These are phyloP conservation scores for Sycophila texana DNA, from an alignment of 2,888 invertebrate genomes.

Conservation along the genomic window DNA sequence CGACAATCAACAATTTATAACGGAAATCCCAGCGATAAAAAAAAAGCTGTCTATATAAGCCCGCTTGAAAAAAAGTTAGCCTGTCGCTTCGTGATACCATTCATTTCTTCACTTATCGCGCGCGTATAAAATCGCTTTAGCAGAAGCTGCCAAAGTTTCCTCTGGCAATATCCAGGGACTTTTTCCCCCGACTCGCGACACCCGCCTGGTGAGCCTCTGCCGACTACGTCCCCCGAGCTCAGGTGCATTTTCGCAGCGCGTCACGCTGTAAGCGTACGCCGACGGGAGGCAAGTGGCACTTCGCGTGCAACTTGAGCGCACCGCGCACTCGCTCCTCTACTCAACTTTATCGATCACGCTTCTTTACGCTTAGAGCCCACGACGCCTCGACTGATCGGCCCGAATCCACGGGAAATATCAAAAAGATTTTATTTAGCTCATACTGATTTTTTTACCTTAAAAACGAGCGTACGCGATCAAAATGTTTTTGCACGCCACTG, in stretches of 20 bases:
- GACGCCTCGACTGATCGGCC: not conserved
- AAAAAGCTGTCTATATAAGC: too few relatives aligned
- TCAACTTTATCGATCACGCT: constrained; percentile 42
- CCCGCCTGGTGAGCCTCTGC: not conserved
- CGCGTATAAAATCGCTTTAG: too few relatives aligned
- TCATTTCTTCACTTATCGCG: too few relatives aligned
- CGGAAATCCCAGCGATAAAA: too few relatives aligned
- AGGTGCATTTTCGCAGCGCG: constrained; percentile 50
- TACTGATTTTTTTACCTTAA: too few relatives aligned
- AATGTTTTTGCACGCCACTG: too few relatives aligned
- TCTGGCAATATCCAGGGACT: constrained; percentile 8
- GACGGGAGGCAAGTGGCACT: constrained; percentile 47
- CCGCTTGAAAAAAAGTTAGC: too few relatives aligned
- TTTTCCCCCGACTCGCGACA: not conserved
- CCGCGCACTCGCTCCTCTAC: not conserved
- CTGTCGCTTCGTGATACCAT: too few relatives aligned
- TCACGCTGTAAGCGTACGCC: constrained; percentile 31
- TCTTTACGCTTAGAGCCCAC: not conserved
- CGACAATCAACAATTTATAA: too few relatives aligned
- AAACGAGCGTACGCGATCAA: too few relatives aligned
- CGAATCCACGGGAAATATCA: too few relatives aligned
- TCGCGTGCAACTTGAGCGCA: constrained; percentile 43
- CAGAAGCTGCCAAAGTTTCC: constrained; percentile 17
- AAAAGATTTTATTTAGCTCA: too few relatives aligned
- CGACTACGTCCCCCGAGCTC: constrained; percentile 12